phyloP scores from a whole-genome alignment of 2,888 invertebrate species.

The Rhagonycha lutea region DNA sequence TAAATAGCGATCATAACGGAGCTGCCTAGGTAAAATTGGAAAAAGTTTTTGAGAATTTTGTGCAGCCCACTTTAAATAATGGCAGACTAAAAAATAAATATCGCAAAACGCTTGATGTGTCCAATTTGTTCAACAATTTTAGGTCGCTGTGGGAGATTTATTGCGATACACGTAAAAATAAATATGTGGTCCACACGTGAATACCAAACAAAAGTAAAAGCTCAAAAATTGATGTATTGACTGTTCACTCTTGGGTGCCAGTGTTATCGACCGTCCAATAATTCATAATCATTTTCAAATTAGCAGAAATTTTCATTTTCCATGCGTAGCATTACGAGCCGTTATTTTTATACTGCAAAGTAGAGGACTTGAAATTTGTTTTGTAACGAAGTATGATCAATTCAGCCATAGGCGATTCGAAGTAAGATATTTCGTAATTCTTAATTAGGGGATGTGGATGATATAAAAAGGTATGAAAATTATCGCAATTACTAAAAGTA shows the following conservation, averaged over 20 bases:
- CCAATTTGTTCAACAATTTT: neutral
- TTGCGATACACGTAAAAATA: neutral
- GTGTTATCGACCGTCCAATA: neutral
- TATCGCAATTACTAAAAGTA: no score
- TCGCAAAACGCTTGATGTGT: neutral
- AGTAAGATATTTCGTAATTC: no score
- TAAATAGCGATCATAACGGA: constrained; percentile 3
- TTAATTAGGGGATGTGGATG: no score
- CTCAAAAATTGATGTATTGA: neutral
- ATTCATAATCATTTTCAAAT: neutral
- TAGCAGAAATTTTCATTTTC: neutral
- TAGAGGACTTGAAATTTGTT: no score
- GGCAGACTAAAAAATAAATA: neutral
- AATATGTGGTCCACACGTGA: neutral
- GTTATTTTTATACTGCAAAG: no score
- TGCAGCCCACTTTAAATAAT: neutral
- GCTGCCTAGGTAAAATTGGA: constrained; percentile 3
- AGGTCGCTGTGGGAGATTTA: neutral
- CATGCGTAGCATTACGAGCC: no score
- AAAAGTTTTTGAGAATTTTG: neutral
- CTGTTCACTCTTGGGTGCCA: neutral
- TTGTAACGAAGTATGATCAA: no score
- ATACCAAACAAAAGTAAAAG: neutral
- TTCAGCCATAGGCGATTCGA: no score
- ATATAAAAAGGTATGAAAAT: no score